Conservation (phyloP, 2,797 vertebrate species). For the Linurgus olivaceus region DNA sequence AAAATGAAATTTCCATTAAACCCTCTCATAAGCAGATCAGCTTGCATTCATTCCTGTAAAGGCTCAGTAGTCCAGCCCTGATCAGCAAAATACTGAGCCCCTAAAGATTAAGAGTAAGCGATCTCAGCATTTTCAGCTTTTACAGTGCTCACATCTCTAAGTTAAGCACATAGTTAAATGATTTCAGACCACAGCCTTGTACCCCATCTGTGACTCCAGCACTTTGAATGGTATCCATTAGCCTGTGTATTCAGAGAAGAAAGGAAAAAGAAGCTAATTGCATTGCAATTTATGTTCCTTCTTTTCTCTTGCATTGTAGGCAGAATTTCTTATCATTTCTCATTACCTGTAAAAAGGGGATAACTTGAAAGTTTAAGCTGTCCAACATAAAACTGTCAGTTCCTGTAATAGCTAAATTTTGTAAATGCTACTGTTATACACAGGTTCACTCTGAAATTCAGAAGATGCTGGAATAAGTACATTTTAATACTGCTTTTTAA, state of each 20-base stretch:
- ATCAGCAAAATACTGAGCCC: slow-evolving; percentile 19
- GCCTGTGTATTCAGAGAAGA: slow-evolving; percentile 22
- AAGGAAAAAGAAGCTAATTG: slow-evolving; percentile 49
- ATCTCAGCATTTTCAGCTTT: neutral
- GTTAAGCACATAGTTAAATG: neutral
- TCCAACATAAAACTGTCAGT: slow-evolving; percentile 30
- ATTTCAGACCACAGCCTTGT: neutral
- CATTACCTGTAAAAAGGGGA: slow-evolving; percentile 48
- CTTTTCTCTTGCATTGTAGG: slow-evolving; percentile 18
- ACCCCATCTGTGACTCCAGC: slow-evolving; percentile 23
- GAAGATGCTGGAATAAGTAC: neutral
- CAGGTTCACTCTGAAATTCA: neutral
- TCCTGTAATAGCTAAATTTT: slow-evolving; percentile 30
- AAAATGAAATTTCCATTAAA: slow-evolving; percentile 52
- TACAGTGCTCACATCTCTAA: neutral
- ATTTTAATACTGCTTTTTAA: slow-evolving; percentile 24
- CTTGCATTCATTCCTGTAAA: slow-evolving; percentile 9
- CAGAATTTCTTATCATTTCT: slow-evolving; percentile 44
- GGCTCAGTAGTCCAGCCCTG: neutral
- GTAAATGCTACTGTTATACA: slow-evolving; percentile 22
- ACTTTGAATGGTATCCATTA: slow-evolving; percentile 50
- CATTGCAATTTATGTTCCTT: slow-evolving; percentile 54
- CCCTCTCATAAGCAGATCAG: slow-evolving; percentile 20
- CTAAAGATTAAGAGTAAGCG: slow-evolving; percentile 18
- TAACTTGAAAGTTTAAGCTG: slow-evolving; percentile 37